Evolutionary conservation across 1,140 invertebrate genomes (phyloP), one percentile per base, ranked within the genome.

Genomic region (Drosophila albomicans): DNA sequence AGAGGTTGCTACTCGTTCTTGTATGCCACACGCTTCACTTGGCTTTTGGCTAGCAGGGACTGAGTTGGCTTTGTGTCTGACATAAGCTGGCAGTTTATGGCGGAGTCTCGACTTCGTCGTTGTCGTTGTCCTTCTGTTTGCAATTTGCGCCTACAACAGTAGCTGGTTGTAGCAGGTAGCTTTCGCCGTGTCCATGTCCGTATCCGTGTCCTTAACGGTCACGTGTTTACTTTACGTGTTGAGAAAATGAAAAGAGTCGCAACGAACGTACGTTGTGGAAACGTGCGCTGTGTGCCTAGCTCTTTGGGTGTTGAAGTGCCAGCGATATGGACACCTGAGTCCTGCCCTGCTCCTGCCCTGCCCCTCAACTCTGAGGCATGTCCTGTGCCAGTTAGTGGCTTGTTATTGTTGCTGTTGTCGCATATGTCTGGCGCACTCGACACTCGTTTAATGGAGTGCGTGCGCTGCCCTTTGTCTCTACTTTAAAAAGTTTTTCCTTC

Each of bases 221-320:
- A 88, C 84, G 84, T 88, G 84, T 88, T 88, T 88, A 70, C 81
- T 80, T 89, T 88, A 88, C 84, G 84, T 88, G 84, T 88, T 89
- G 84, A 88, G 84, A 88, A 88, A 88, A 88, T 88, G 84, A 88
- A 89, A 87, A 84, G 81, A 59, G 57, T 56, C 51, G 15, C 38
- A 72, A 66, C 56, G 68, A 48, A 30, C 8, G 20, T 20, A 20
- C 20, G 20, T 20, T 20, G 20, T 20, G 20, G 20, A 20, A 20
- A 3, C 41, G 63, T 13, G 20, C 61, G 59, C 41, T 28, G 11
- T 15, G 45, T 61, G 62, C 49, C 43, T 35, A 65, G 71, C 57
- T 72, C 65, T 56, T 66, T 71, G 82, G 85, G 84, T 88, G 84
- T 88, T 88, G 84, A 88, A 89, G 84, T 79, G 74, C 75, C 66